Evolutionary conservation across 2,797 vertebrate species (phyloP).

Genomic region (Momotus momota): DNA sequence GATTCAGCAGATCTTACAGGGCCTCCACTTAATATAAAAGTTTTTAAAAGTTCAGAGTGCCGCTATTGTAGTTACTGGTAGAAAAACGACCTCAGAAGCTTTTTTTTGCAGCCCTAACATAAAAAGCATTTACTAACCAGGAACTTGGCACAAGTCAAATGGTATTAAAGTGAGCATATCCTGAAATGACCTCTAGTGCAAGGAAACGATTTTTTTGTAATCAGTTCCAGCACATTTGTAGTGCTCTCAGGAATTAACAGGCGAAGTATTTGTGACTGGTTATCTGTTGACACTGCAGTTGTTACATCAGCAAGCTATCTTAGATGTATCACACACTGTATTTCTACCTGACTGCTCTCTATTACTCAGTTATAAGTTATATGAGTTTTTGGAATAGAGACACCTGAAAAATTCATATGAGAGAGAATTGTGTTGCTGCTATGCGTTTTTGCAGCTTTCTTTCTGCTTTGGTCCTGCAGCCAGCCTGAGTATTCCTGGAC

Average conservation of each 20-base stretch:
- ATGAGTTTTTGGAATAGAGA: background rate
- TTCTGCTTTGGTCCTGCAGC: background rate
- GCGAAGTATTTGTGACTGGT: background rate
- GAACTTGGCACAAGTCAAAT: slow-evolving; percentile 67
- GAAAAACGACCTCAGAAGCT: slow-evolving; percentile 19
- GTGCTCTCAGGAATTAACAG: background rate
- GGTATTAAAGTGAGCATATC: slow-evolving; percentile 65
- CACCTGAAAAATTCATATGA: background rate
- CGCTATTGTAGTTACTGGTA: slow-evolving; percentile 5
- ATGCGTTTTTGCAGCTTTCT: background rate
- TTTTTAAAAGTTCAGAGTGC: slow-evolving; percentile 72
- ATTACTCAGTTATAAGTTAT: background rate
- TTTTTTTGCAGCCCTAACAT: slow-evolving; percentile 47
- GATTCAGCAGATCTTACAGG: slow-evolving; percentile 75
- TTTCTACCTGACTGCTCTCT: background rate
- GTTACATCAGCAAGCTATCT: background rate
- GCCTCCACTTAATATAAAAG: slow-evolving; percentile 77
- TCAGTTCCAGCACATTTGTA: slow-evolving; percentile 47
- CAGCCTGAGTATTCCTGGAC: background rate
- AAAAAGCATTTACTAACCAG: slow-evolving; percentile 74
- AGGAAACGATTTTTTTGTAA: slow-evolving; percentile 47
- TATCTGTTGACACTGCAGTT: background rate
- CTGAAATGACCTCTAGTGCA: slow-evolving; percentile 75
- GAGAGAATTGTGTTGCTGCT: background rate
- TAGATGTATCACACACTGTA: background rate